phyloP scores from a whole-genome alignment of 2,113 vertebrate species.

The Gavialis gangeticus region DNA sequence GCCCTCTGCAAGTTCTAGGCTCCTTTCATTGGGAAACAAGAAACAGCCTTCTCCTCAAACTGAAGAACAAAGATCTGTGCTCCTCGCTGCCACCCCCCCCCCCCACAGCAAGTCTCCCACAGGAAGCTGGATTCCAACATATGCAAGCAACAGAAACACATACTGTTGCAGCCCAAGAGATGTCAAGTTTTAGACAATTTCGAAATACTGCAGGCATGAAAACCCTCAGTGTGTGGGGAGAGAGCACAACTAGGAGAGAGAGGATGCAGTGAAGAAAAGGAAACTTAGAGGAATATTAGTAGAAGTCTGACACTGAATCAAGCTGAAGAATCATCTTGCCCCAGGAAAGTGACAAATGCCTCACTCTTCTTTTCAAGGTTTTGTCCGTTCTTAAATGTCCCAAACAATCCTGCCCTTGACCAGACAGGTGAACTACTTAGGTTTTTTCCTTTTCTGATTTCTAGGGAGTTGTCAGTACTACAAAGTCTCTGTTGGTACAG shows the following conservation, averaged over 20 bases:
- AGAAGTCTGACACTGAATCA: not conserved
- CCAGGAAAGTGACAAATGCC: not conserved
- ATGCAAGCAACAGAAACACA: not conserved
- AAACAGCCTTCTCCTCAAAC: not conserved
- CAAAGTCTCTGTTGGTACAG: not conserved
- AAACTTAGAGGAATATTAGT: constrained; percentile 24
- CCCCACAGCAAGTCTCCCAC: not conserved
- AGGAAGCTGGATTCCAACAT: constrained; percentile 28
- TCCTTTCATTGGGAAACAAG: not conserved
- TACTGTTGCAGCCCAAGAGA: not conserved
- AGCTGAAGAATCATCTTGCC: not conserved
- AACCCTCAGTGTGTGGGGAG: not conserved
- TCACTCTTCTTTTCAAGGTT: not conserved
- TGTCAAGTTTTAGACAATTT: not conserved
- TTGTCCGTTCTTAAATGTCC: not conserved
- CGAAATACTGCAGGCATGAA: not conserved
- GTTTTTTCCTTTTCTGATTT: not conserved
- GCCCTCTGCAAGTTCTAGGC: not conserved
- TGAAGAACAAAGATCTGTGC: not conserved
- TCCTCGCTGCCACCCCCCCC: not conserved
- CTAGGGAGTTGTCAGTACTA: not conserved
- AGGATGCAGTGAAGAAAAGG: not conserved
- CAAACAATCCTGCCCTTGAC: constrained; percentile 38
- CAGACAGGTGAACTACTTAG: not conserved
- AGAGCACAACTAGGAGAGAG: not conserved